Base-by-base conservation (phyloP, 92 coral and sea anemone genomes). In the Paramuricea clavata region DNA sequence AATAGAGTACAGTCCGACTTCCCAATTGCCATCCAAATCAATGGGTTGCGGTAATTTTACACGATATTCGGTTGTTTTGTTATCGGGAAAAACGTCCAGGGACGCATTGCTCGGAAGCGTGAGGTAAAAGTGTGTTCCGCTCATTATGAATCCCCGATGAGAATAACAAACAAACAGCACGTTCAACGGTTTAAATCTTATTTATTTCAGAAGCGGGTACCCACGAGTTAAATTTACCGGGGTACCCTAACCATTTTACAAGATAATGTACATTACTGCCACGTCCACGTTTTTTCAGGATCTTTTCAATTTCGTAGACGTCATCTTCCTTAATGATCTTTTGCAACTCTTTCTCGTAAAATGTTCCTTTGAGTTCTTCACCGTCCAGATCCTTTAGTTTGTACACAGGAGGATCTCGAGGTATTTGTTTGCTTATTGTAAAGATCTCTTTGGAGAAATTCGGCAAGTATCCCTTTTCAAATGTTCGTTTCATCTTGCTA, bases 181-280 rank as follows among this genome's bases (percentile, higher is more conserved):
- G 19, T 3, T 57, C 69, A 61, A 15, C 6, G 12, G 69, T 19
- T 61, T 6, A 6, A 23, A 61, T 56, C 21, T 56, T 17, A 2
- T 8, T 61, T 47, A 12, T 54, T 54, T 54, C 25, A 6, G 62
- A 54, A 17, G 25, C 62, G 25, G 41, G 36, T 3, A 86, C 67
- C 93, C 89, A 90, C 42, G 74, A 62, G 49, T 90, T 82, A 49
- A 90, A 90, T 54, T 82, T 81, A 19, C 81, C 83, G 5, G 88
- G 80, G 39, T 82, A 90, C 0, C 92, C 89, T 57, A 42, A 47
- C 91, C 91, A 74, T 57, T 57, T 43, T 41, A 74, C 59, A 43
- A 43, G 16, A 39, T 43, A 91, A 67, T 91, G 90, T 34, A 42
- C n/a, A 12, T 72, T 61, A 10, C 19, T 19, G 25, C 85, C 85